phyloP scores from a whole-genome alignment of 2,888 invertebrate genomes.

The Noctua comes region DNA sequence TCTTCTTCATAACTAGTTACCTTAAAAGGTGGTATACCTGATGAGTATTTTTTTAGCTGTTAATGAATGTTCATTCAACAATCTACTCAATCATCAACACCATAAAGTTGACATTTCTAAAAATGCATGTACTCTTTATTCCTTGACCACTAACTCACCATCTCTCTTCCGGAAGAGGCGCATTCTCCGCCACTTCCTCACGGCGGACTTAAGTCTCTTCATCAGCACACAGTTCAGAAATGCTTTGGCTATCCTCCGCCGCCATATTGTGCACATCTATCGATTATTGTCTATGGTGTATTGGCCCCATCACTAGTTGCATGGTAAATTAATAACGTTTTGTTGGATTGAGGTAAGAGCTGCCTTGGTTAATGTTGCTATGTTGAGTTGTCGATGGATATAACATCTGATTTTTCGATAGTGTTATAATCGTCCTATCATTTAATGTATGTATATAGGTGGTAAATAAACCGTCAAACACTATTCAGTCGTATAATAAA shows the following conservation, averaged over 20 bases:
- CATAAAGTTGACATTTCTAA: neutral
- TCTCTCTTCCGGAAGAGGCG: slow-evolving; percentile 87
- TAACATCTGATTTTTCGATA: too few species aligned
- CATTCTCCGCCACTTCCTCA: slow-evolving; percentile 88
- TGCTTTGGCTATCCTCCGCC: slow-evolving; percentile 75
- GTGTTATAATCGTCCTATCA: too few species aligned
- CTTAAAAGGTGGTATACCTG: neutral
- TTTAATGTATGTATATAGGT: too few species aligned
- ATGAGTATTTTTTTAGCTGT: neutral
- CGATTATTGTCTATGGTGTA: slow-evolving; percentile 46
- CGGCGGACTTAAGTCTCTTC: slow-evolving; percentile 87
- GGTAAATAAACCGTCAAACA: too few species aligned
- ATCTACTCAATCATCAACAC: neutral
- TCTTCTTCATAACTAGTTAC: too few species aligned
- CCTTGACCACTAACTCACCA: slow-evolving; percentile 72
- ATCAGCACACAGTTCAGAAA: slow-evolving; percentile 83
- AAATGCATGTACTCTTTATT: neutral
- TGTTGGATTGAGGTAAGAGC: slow-evolving; percentile 36
- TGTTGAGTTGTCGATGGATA: too few species aligned
- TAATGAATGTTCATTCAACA: neutral
- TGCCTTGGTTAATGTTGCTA: too few species aligned
- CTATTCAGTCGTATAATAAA: too few species aligned
- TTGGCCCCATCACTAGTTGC: slow-evolving; percentile 47
- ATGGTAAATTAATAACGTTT: neutral
- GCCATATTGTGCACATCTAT: slow-evolving; percentile 86